Percentiles rank a stretch among this genome's conserved stretches.
These are phyloP conservation scores for Alosa sapidissima DNA, from an alignment of 2,797 vertebrate species.

Conservation along the genomic window DNA sequence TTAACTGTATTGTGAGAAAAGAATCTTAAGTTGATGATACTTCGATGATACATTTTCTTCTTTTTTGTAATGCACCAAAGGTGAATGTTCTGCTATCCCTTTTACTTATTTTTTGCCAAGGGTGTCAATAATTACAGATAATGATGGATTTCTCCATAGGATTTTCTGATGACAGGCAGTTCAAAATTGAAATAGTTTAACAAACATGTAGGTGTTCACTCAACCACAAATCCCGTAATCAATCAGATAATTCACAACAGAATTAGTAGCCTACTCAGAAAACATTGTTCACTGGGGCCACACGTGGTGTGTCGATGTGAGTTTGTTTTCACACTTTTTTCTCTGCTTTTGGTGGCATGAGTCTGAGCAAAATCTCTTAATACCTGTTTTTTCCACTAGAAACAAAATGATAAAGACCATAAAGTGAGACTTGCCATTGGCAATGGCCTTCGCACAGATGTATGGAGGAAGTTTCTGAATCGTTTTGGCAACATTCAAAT, in stretches of 20 bases:
- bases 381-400: constrained; percentile 62
- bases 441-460: constrained; percentile 83
- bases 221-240: not conserved
- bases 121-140: too few species aligned
- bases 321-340: not conserved
- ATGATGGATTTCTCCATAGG: too few species aligned
- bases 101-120: too few species aligned
- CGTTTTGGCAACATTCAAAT: constrained; percentile 82
- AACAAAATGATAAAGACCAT: constrained; percentile 80
- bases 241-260: not conserved
- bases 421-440: constrained; percentile 81
- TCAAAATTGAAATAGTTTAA: not conserved
- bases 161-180: too few species aligned
- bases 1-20: too few species aligned
- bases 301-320: not conserved
- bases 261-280: not conserved
- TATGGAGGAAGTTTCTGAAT: constrained; percentile 83
- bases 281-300: not conserved
- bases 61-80: too few species aligned
- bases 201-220: not conserved
- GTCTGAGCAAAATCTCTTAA: not conserved
- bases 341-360: not conserved
- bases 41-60: too few species aligned
- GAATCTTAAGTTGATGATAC: too few species aligned
- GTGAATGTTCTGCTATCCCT: too few species aligned